Evolutionary conservation across 37 sponge, comb jelly and placozoan species (phyloP), one percentile per base, ranked within the genome.

Genomic region (Amphimedon queenslandica): DNA sequence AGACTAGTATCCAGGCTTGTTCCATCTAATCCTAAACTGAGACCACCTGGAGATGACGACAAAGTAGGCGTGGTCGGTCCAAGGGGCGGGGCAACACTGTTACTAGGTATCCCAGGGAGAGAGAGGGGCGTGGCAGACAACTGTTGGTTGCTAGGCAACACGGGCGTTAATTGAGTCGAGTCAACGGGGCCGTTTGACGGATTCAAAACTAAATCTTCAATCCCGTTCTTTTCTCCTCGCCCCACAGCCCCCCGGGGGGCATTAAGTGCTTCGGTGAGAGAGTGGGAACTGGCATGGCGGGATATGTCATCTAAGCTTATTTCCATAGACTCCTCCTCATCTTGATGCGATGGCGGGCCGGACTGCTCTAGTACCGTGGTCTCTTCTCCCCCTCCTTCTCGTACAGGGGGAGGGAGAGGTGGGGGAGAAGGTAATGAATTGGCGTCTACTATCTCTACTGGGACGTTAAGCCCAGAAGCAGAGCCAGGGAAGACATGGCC

Each of bases 401-500:
- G n/a, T n/a, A n/a, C n/a, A n/a, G n/a, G n/a, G n/a, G n/a, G n/a
- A n/a, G n/a, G n/a, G n/a, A n/a, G n/a, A n/a, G n/a, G n/a, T n/a
- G n/a, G n/a, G n/a, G n/a, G n/a, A n/a, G n/a, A n/a, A n/a, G n/a
- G n/a, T n/a, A n/a, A n/a, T n/a, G n/a, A n/a, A 25, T 71, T 77
- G 3, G 77, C 72, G 0, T 83, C 84, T 2, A 83, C 84, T 64
- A 83, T 69, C 61, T 83, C 84, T 0, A 83, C 77, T 4, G 84
- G 84, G 18, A 83, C 72, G 24, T 77, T 75, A 5, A 11, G 24
- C 21, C 21, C 61, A n/a, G 21, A 11, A n/a, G 24, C 61, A 60
- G 61, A 6, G 61, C 8, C 8, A 5, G 8, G 61, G 5, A 64
- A 39, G 72, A 57, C 24, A 55, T 47, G 24, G 33, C 53, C 28